These are phyloP conservation scores for Podarcis lilfordi DNA, from an alignment of 2,797 vertebrate genomes.

Conservation along the genomic window DNA sequence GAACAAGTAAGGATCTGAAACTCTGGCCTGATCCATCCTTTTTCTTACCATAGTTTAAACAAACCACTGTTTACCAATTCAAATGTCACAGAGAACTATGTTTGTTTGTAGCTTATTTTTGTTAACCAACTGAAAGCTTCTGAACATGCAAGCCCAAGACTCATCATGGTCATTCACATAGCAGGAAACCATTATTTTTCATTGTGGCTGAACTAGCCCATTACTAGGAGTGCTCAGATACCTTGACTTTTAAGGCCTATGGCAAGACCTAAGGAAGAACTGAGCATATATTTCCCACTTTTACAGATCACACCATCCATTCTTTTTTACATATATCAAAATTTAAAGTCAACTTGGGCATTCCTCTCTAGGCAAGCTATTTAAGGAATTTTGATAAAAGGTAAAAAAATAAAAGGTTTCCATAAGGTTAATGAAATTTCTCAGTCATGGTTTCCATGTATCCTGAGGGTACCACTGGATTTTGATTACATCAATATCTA, in stretches of 20 bases:
- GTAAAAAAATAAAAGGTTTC: neutral
- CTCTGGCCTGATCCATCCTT: neutral
- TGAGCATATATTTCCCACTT: neutral
- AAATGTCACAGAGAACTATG: too few species aligned
- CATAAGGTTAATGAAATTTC: too few species aligned
- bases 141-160: too few species aligned
- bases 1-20: neutral
- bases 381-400: neutral
- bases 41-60: neutral
- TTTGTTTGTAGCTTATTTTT: too few species aligned
- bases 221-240: neutral
- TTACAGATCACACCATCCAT: neutral
- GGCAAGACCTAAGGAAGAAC: neutral
- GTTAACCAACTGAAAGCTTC: too few species aligned
- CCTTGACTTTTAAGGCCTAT: neutral
- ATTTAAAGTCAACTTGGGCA: neutral
- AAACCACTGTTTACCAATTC: neutral
- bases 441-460: too few species aligned
- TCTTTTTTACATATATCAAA: neutral
- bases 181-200: too few species aligned
- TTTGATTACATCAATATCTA: too few species aligned
- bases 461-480: neutral
- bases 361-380: neutral
- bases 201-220: neutral
- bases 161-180: too few species aligned